Conservation (phyloP, 2,888 invertebrate genomes). For the Villa cingulata region DNA sequence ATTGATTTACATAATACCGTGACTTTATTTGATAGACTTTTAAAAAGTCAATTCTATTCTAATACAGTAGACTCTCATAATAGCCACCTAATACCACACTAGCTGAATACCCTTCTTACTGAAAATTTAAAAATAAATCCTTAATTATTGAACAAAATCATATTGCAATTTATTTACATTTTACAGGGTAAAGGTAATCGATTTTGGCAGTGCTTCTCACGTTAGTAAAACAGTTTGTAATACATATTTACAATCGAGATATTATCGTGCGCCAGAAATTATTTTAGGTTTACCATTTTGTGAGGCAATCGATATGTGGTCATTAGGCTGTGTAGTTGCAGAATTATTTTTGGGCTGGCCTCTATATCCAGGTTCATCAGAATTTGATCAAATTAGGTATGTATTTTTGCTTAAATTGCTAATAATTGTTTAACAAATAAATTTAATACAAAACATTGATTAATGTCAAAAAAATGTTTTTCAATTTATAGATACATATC, state of each 20-base stretch:
- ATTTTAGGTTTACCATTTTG: constrained; percentile 96
- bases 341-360: constrained; percentile 99
- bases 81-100: too few relatives aligned
- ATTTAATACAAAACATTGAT: neutral
- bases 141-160: too few relatives aligned
- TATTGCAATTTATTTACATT: too few relatives aligned
- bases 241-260: constrained; percentile 97
- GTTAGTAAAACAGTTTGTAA: constrained; percentile 99
- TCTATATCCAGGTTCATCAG: constrained; percentile 95
- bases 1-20: too few relatives aligned
- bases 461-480: neutral
- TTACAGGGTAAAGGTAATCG: constrained; percentile 90
- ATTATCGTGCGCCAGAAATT: constrained; percentile 95
- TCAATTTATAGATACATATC: constrained; percentile 55
- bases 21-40: too few relatives aligned
- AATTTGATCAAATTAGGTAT: constrained; percentile 92
- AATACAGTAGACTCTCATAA: too few relatives aligned
- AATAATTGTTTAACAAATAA: neutral
- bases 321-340: constrained; percentile 96
- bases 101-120: too few relatives aligned
- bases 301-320: constrained; percentile 99
- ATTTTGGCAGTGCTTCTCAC: constrained; percentile 98
- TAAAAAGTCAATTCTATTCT: too few relatives aligned
- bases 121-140: too few relatives aligned
- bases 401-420: neutral